Evolutionary conservation across 2,888 invertebrate species (phyloP), one percentile per base, ranked within the genome.

Genomic region (Hololepta plana): DNA sequence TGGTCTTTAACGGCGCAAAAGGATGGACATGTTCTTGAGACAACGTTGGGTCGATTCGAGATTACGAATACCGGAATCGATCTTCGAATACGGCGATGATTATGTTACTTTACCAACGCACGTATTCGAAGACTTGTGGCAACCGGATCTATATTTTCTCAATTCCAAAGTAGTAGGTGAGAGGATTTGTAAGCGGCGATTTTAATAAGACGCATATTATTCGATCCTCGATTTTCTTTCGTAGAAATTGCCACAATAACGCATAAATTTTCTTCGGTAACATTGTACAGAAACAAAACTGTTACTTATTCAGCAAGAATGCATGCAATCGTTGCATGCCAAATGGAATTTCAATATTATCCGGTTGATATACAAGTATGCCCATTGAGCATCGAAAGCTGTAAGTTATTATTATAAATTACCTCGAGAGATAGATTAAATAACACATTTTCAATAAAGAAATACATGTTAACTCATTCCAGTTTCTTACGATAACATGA

Each of bases 301-400:
- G 75, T 82, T 13, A 60, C 72, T 31, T 82, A 77, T 49, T 71
- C 79, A 3, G 79, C 79, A 1, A 59, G 82, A 35, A 77, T 84
- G 76, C 79, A 81, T 45, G 79, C 80, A 1, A 79, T 80, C 38
- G 74, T 82, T 27, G 81, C 80, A 32, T 84, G 82, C 48, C 79
- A 80, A 55, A 82, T 84, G 79, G 79, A 81, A 48, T 82, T 82
- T 48, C 75, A 77, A 47, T 66, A 79, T 26, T 84, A 82, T 46
- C 82, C 82, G 12, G 76, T 81, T 74, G 82, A 84, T 47, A 76
- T 80, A 41, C 82, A 82, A 61, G 69, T 74, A 16, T 82, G 82
- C 44, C 79, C 80, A 6, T 72, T 82, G 43, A 73, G 73, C 41
- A 73, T 84, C 34, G 81, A 82, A 53, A 84, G 82, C 48, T 84